These are phyloP conservation scores for Plagodis dolabraria DNA, from an alignment of 2,888 invertebrate species.

Conservation along the genomic window DNA sequence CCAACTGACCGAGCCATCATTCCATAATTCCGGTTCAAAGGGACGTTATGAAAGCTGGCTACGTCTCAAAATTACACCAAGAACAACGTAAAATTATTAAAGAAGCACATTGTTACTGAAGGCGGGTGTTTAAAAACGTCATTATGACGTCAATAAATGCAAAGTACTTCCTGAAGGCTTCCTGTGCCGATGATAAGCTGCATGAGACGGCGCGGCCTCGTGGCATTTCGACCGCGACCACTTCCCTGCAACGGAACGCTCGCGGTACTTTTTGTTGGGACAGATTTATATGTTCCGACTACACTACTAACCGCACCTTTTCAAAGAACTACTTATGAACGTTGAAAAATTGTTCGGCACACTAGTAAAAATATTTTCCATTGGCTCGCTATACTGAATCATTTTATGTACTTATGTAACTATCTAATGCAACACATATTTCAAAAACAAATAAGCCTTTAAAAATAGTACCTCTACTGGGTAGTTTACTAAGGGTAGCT, in stretches of 20 bases:
- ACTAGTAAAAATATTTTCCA: constrained; percentile 23
- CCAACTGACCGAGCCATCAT: constrained; percentile 14
- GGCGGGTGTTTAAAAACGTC: constrained; percentile 19
- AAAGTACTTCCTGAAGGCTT: constrained; percentile 37
- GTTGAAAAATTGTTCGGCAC: constrained; percentile 24
- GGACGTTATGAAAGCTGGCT: neutral
- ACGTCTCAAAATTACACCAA: constrained; percentile 3
- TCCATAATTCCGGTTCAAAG: constrained; percentile 4
- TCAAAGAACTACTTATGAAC: constrained; percentile 26
- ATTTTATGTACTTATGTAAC: neutral
- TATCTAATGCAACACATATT: no score
- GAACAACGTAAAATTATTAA: neutral
- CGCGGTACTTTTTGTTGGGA: constrained; percentile 53
- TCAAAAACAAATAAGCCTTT: no score
- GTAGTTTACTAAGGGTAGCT: no score
- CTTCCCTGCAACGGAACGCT: constrained; percentile 42
- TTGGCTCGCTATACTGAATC: neutral
- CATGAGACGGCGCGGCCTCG: constrained; percentile 45
- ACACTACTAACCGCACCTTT: constrained; percentile 44
- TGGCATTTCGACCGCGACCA: constrained; percentile 47
- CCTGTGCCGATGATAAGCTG: constrained; percentile 43
- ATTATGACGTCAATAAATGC: constrained; percentile 48
- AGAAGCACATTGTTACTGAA: neutral
- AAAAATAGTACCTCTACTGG: no score
- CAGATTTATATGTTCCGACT: constrained; percentile 63